phyloP scores from a whole-genome alignment of 2,888 invertebrate species.

The Acleris holmiana region DNA sequence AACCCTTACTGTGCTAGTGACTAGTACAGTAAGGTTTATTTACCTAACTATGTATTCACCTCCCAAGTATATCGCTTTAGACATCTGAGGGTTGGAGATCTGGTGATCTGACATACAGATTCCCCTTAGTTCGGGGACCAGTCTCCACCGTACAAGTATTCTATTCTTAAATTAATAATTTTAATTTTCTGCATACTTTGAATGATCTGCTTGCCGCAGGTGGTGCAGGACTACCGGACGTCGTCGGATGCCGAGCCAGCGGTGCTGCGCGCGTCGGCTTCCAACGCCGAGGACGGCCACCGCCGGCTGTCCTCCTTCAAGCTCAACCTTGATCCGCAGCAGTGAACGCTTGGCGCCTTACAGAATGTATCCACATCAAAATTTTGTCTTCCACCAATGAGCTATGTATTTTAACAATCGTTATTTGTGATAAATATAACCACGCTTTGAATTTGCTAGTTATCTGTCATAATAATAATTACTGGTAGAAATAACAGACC shows the following conservation, averaged over 20 bases:
- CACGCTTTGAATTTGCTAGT: neutral
- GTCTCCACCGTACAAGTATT: no score
- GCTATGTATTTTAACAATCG: neutral
- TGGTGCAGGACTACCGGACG: conserved; percentile 61
- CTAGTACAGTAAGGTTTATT: no score
- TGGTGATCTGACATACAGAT: no score
- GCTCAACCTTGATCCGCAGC: conserved; percentile 45
- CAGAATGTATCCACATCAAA: conserved; percentile 3
- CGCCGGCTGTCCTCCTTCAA: conserved; percentile 61
- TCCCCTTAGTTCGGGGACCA: no score
- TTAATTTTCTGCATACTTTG: no score
- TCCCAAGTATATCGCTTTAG: no score
- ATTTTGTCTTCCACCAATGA: neutral
- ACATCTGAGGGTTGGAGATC: no score
- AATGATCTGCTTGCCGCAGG: conserved; percentile 46
- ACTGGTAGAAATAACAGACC: no score
- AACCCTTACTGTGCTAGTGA: no score
- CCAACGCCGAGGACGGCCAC: conserved; percentile 60
- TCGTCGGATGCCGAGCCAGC: conserved; percentile 47
- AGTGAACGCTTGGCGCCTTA: neutral
- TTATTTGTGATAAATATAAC: neutral
- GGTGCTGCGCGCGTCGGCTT: conserved; percentile 59
- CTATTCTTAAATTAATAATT: no score
- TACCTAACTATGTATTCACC: no score
- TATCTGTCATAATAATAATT: neutral